phyloP scores from a whole-genome alignment of 2,888 invertebrate species.

The Plebejus argus region DNA sequence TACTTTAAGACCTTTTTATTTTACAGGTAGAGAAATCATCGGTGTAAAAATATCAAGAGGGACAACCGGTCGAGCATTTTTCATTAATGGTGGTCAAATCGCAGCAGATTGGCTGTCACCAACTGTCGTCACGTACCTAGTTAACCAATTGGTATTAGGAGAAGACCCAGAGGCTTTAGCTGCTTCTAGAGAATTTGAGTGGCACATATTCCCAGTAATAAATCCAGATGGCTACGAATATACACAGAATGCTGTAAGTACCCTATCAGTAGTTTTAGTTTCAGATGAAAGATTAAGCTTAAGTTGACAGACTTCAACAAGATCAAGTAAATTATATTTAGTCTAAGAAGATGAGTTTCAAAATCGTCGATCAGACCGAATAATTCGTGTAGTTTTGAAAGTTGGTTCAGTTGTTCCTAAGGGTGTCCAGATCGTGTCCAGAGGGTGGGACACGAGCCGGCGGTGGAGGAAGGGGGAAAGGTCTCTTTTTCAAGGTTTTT shows the following conservation, averaged over 20 bases:
- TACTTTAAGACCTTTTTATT: background rate
- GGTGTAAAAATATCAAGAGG: slow-evolving; percentile 63
- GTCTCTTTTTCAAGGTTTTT: too few relatives aligned
- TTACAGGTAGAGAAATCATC: slow-evolving; percentile 73
- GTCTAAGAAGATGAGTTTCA: too few relatives aligned
- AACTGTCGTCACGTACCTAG: slow-evolving; percentile 82
- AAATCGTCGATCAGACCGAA: too few relatives aligned
- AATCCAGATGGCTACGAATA: slow-evolving; percentile 90
- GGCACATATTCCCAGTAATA: slow-evolving; percentile 87
- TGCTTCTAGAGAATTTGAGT: slow-evolving; percentile 82
- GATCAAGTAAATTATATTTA: too few relatives aligned
- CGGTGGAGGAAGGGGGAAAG: too few relatives aligned
- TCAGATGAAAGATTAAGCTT: background rate
- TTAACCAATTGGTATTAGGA: slow-evolving; percentile 82
- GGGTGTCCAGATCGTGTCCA: too few relatives aligned
- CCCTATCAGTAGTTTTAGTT: background rate
- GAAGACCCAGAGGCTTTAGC: slow-evolving; percentile 66
- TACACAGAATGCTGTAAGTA: slow-evolving; percentile 80
- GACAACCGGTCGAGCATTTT: slow-evolving; percentile 53
- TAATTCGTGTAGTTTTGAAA: too few relatives aligned
- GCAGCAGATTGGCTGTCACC: slow-evolving; percentile 89
- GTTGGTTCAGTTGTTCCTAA: too few relatives aligned
- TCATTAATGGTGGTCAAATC: slow-evolving; percentile 81
- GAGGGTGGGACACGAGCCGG: too few relatives aligned
- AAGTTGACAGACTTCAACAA: too few relatives aligned